Evolutionary conservation across 2,888 invertebrate species (phyloP).

Genomic region (Noctua janthe): DNA sequence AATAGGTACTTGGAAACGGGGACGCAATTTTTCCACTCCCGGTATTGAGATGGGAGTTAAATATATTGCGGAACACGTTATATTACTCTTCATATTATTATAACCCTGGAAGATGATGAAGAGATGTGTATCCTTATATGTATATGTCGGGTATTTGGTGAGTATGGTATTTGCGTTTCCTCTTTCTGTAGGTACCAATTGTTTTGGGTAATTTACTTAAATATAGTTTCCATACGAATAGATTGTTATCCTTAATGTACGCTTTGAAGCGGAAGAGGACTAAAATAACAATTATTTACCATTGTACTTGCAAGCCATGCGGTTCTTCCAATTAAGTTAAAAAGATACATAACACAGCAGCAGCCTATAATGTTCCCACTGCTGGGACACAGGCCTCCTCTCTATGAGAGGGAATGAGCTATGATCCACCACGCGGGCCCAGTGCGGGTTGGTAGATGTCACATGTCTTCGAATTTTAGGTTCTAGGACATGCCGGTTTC

Average conservation of each 20-base stretch:
- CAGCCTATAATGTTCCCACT: too few species aligned
- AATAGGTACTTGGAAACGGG: conserved; percentile 16
- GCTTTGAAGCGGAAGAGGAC: too few species aligned
- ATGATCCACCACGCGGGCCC: too few species aligned
- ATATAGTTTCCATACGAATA: neutral
- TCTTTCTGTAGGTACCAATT: neutral
- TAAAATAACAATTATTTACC: too few species aligned
- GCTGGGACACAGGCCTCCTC: too few species aligned
- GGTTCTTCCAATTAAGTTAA: neutral
- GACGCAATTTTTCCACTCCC: conserved; percentile 2
- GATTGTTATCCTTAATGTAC: neutral
- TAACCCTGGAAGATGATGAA: neutral
- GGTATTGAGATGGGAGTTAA: neutral
- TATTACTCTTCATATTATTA: neutral
- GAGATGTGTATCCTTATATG: neutral
- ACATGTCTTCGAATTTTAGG: too few species aligned
- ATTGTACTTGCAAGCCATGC: neutral
- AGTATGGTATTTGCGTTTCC: neutral
- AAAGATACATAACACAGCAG: neutral
- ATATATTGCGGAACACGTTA: neutral
- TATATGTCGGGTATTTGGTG: neutral
- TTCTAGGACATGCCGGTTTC: too few species aligned
- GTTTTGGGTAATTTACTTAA: neutral
- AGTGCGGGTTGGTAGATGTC: too few species aligned
- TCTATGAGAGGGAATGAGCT: too few species aligned